Conservation (phyloP, 2,888 invertebrate genomes). For the Lissonota sp. region DNA sequence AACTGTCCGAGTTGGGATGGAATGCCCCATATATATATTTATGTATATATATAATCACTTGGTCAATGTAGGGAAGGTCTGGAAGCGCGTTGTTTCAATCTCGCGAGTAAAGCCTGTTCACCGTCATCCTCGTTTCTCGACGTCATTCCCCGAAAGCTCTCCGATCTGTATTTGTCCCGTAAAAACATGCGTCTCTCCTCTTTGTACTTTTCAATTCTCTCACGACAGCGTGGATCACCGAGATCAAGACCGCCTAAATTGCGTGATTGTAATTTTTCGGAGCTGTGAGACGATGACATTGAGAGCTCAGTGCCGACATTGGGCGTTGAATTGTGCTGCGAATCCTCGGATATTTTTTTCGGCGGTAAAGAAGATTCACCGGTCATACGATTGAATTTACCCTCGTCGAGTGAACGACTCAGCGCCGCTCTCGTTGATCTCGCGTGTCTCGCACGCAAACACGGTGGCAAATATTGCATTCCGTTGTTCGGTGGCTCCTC, state of each 20-base stretch:
- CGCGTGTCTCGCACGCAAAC: slow-evolving; percentile 85
- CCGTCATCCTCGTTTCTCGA: slow-evolving; percentile 79
- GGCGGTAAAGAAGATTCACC: slow-evolving; percentile 79
- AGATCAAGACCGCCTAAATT: slow-evolving; percentile 80
- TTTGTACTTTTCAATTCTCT: slow-evolving; percentile 95
- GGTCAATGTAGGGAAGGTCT: slow-evolving; percentile 81
- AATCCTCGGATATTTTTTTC: slow-evolving; percentile 82
- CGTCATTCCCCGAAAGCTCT: slow-evolving; percentile 88
- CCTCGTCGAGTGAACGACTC: slow-evolving; percentile 81
- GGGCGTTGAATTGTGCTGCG: slow-evolving; percentile 80
- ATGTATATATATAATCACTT: slow-evolving; percentile 69
- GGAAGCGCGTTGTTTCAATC: slow-evolving; percentile 84
- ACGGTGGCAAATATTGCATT: slow-evolving; percentile 85
- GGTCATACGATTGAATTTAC: slow-evolving; percentile 81
- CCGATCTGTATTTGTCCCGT: slow-evolving; percentile 93
- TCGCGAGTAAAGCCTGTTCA: slow-evolving; percentile 81
- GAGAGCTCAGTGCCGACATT: slow-evolving; percentile 76
- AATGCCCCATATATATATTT: slow-evolving; percentile 27
- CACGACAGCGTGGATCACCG: slow-evolving; percentile 85
- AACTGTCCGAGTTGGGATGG: not conserved
- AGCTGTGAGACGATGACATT: slow-evolving; percentile 66
- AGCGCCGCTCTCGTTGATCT: slow-evolving; percentile 79
- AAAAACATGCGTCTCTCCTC: slow-evolving; percentile 94
- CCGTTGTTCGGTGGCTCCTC: slow-evolving; percentile 75
- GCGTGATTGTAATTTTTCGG: slow-evolving; percentile 74